Evolutionary conservation across 2,113 vertebrate species (phyloP), one percentile per base, ranked within the genome.

Genomic region (Cochlearius cochlearius): DNA sequence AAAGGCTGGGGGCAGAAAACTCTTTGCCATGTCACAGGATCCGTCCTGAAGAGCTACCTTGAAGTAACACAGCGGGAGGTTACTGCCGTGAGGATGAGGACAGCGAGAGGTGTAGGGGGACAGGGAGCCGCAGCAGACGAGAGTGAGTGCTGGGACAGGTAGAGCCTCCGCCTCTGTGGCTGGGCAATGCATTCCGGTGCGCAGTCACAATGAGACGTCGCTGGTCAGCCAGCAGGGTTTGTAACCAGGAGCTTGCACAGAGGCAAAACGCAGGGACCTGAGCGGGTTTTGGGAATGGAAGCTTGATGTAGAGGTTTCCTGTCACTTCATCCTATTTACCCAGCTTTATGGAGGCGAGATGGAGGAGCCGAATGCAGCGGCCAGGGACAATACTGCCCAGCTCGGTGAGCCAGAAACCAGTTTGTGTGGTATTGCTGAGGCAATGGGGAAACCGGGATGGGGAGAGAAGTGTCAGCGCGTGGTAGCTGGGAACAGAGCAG

Each of bases 51-150:
- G 71, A 72, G n/a, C 59, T 86, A 12, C 18, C 53, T 52, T 12
- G 0, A 8, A 32, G 52, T 12, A 20, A 3, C 9, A 3, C 39
- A 71, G 56, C 0, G 1, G 22, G 67, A 93, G 69, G 59, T 27
- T 27, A 38, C 56, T 68, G 91, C 79, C 32, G 74, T 2, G 74
- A 62, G 84, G 76, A 8, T 11, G 77, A 75, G 59, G 76, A 90
- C 50, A 41, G 41, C 10, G 22, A 26, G 77, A n/a, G 67, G 1
- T 36, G 72, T 53, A 47, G 81, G 52, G 55, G 88, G 74, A 10
- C 83, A 63, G 30, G 2, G 66, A 82, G 53, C 56, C 2, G 5
- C 62, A 52, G 87, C 66, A 60, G 15, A 4, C 12, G 3, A 12
- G 45, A n/a, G 38, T 1, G 55, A 25, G 52, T 3, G 29, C 0